These are phyloP conservation scores for Cyanocitta stelleri DNA, from an alignment of 2,113 vertebrate species.

Conservation along the genomic window DNA sequence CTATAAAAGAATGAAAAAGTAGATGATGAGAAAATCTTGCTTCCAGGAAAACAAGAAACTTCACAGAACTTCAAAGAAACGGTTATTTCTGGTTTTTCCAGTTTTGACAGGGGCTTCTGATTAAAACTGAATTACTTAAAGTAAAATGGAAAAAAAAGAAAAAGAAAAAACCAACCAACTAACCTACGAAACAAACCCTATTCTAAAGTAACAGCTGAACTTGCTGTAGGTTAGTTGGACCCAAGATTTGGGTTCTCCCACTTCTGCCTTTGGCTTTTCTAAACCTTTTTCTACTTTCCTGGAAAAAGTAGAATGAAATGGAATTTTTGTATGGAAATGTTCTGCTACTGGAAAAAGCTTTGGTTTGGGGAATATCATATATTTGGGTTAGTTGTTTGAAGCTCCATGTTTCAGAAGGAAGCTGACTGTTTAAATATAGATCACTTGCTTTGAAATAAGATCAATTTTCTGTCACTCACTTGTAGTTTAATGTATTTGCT, in stretches of 20 bases:
- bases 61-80: not conserved
- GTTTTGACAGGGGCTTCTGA: not conserved
- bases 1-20: not conserved
- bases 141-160: not conserved
- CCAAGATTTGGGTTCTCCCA: not conserved
- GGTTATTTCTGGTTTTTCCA: not conserved
- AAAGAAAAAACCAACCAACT: fast-evolving
- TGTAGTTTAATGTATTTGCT: not conserved
- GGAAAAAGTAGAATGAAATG: not conserved
- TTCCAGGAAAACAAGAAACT: not conserved
- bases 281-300: not conserved
- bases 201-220: not conserved
- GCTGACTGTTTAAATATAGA: not conserved
- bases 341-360: not conserved
- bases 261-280: not conserved
- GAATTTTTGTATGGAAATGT: not conserved
- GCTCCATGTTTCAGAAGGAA: not conserved
- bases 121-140: not conserved
- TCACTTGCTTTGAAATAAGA: not conserved
- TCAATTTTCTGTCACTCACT: not conserved
- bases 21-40: not conserved
- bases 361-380: not conserved
- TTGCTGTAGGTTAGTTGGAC: not conserved
- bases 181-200: not conserved
- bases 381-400: not conserved